Evolutionary conservation across 2,888 invertebrate genomes (phyloP).

Genomic region (Acronicta alni): DNA sequence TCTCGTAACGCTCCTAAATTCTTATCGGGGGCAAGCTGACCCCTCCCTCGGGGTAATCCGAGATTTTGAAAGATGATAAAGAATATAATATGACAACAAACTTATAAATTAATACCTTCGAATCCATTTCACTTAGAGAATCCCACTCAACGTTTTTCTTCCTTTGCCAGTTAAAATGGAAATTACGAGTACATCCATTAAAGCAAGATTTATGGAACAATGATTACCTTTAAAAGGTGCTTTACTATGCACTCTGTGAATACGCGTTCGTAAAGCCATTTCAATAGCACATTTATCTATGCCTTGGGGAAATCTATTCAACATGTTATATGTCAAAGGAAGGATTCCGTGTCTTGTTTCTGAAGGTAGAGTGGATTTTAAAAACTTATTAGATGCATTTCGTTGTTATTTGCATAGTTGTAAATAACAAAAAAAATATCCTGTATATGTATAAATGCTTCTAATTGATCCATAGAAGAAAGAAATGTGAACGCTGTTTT

Average conservation of each 20-base stretch:
- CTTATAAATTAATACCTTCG: constrained; percentile 40
- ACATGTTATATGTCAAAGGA: constrained; percentile 51
- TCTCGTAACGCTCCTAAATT: no score
- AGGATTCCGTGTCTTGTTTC: constrained; percentile 39
- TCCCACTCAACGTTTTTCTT: constrained; percentile 42
- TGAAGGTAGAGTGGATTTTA: constrained; percentile 6
- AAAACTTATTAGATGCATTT: constrained; percentile 1
- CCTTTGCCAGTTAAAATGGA: constrained; percentile 43
- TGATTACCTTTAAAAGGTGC: constrained; percentile 55
- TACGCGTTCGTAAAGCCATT: constrained; percentile 45
- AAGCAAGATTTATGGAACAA: constrained; percentile 53
- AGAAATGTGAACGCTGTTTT: no score
- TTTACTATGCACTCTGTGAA: constrained; percentile 49
- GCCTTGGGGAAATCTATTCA: constrained; percentile 59
- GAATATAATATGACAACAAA: constrained; percentile 18
- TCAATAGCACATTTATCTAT: constrained; percentile 57
- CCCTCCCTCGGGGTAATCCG: background rate
- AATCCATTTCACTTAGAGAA: constrained; percentile 38
- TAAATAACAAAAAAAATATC: no score
- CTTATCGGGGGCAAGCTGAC: background rate
- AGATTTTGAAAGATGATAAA: background rate
- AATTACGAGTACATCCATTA: constrained; percentile 55
- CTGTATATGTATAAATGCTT: no score
- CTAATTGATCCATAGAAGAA: no score
- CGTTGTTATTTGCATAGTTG: no score